Percentiles rank a stretch among this genome's conserved stretches.
These are phyloP conservation scores for Periophthalmus magnuspinnatus DNA, from an alignment of 2,797 vertebrate species.

Conservation along the genomic window DNA sequence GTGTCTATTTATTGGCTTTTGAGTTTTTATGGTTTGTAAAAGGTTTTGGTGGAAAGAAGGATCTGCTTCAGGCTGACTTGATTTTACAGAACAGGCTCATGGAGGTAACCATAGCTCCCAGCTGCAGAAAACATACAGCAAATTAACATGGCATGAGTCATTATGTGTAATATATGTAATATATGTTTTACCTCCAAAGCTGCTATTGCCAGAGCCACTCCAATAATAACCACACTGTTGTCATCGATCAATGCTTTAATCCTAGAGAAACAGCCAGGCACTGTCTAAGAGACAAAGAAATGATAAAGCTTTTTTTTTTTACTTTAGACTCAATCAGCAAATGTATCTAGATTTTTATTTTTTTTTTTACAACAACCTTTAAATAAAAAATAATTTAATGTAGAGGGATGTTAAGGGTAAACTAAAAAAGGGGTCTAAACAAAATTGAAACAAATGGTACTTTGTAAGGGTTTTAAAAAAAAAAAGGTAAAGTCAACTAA, in stretches of 20 bases:
- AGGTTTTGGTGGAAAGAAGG: background rate
- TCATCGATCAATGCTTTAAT: slow-evolving; percentile 64
- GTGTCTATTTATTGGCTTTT: background rate
- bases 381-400: too few relatives aligned
- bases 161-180: background rate
- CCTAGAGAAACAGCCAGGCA: slow-evolving; percentile 71
- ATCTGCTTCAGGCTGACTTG: slow-evolving; percentile 36
- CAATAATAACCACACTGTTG: slow-evolving; percentile 72
- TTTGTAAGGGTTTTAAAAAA: too few relatives aligned
- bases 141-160: background rate
- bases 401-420: too few relatives aligned
- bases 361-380: background rate
- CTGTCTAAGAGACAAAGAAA: slow-evolving; percentile 26
- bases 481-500: too few relatives aligned
- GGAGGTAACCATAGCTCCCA: slow-evolving; percentile 76
- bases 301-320: background rate
- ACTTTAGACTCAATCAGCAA: background rate
- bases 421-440: too few relatives aligned
- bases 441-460: too few relatives aligned
- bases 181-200: slow-evolving; percentile 75
- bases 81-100: slow-evolving; percentile 74
- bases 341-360: background rate
- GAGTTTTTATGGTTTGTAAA: background rate
- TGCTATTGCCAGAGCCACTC: slow-evolving; percentile 77
- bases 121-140: slow-evolving; percentile 47